Evolutionary conservation across 2,888 invertebrate species (phyloP).

Genomic region (Aphelenchoides bicaudatus): DNA sequence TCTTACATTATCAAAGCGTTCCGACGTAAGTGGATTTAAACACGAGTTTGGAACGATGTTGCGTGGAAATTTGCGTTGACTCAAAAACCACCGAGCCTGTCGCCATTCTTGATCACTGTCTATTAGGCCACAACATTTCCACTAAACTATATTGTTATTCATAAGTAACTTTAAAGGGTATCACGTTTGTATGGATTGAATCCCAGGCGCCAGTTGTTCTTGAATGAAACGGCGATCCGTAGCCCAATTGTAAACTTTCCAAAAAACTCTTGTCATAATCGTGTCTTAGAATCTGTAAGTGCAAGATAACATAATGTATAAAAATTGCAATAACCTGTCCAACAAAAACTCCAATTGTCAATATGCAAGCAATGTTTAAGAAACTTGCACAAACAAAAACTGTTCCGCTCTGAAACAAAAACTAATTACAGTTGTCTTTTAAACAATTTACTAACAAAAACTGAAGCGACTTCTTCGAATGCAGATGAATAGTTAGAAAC

Average conservation of each 20-base stretch:
- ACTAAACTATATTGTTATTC: background rate
- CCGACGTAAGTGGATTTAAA: conserved; percentile 1
- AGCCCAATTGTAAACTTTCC: background rate
- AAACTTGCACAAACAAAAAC: no score
- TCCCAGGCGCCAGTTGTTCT: conserved; percentile 13
- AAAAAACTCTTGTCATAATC: background rate
- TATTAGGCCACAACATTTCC: conserved; percentile 9
- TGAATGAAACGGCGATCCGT: conserved; percentile 13
- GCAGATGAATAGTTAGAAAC: no score
- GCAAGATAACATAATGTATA: no score
- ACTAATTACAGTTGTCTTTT: no score
- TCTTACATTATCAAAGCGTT: conserved; percentile 1
- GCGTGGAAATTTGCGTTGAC: conserved; percentile 11
- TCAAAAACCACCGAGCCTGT: conserved; percentile 3
- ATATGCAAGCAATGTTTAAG: no score
- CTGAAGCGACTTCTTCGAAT: no score
- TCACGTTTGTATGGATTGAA: conserved; percentile 9
- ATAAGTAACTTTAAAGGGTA: background rate
- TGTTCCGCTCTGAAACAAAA: no score
- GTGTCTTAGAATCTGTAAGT: no score
- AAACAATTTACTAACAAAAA: no score
- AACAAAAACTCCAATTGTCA: no score
- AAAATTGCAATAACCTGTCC: no score
- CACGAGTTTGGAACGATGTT: conserved; percentile 10
- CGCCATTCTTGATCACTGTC: conserved; percentile 7